These are phyloP conservation scores for Steinernema hermaphroditum DNA, from an alignment of 2,888 invertebrate species.

Conservation along the genomic window DNA sequence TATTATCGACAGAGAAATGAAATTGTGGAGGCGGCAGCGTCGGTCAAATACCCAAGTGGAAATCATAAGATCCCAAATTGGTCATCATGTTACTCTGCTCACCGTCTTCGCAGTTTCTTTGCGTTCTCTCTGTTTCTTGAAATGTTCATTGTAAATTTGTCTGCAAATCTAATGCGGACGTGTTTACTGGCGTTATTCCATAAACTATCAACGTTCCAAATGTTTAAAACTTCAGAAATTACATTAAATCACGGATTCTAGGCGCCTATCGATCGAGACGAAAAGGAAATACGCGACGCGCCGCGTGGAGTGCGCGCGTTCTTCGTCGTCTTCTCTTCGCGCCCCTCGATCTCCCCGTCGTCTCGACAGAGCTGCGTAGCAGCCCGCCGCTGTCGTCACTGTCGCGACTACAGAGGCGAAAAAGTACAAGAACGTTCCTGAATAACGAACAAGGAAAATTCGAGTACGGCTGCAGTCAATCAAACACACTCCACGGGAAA, in stretches of 20 bases:
- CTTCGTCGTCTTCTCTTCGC: neutral
- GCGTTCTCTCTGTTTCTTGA: neutral
- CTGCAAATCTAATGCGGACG: neutral
- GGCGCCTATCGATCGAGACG: conserved; percentile 13
- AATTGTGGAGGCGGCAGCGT: no score
- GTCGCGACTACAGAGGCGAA: neutral
- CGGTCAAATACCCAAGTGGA: no score
- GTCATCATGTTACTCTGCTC: neutral
- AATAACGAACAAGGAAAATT: no score
- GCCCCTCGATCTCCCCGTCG: neutral
- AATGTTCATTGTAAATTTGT: neutral
- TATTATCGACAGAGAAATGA: no score
- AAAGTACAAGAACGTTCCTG: neutral
- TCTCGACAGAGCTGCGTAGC: conserved; percentile 3
- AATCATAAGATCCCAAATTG: no score
- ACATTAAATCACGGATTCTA: conserved; percentile 22
- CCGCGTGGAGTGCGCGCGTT: neutral
- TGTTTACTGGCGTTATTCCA: neutral
- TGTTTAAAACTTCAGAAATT: conserved; percentile 15
- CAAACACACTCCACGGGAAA: no score
- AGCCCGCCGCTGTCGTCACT: neutral
- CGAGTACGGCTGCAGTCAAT: no score
- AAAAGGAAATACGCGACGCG: conserved; percentile 28
- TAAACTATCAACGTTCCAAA: neutral
- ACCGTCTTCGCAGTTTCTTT: neutral